A percentile compares a stretch with the other conserved stretches of the same genome.
phyloP scores from a whole-genome alignment of 2,888 invertebrate species.

The Melolontha melolontha region DNA sequence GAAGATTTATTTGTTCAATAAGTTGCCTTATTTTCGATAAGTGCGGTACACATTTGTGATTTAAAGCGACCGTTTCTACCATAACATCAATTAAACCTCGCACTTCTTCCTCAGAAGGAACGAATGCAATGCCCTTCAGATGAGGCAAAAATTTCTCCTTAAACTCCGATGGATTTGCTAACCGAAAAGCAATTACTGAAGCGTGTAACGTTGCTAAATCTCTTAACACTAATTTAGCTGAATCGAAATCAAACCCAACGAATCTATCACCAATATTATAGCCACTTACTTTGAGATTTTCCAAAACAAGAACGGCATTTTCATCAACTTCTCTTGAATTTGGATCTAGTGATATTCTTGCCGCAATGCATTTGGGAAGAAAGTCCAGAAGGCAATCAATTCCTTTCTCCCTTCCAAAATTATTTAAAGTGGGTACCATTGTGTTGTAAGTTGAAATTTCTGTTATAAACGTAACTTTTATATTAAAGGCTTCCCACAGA shows the following conservation, averaged over 20 bases:
- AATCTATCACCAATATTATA: slow-evolving; percentile 65
- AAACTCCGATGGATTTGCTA: too few relatives aligned
- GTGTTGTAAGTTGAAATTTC: slow-evolving; percentile 67
- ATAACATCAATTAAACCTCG: slow-evolving; percentile 7
- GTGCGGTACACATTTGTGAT: slow-evolving; percentile 18
- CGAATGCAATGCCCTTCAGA: not conserved
- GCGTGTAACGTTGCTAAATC: slow-evolving; percentile 69
- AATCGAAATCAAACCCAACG: slow-evolving; percentile 65
- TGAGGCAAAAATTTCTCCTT: too few relatives aligned
- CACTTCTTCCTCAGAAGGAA: not conserved
- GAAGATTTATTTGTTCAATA: too few relatives aligned
- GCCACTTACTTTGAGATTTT: slow-evolving; percentile 66
- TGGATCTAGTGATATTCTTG: slow-evolving; percentile 58
- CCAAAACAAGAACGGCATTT: slow-evolving; percentile 68
- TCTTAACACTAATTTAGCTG: slow-evolving; percentile 63
- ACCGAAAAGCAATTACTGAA: slow-evolving; percentile 67
- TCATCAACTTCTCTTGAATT: slow-evolving; percentile 62
- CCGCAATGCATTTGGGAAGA: slow-evolving; percentile 66
- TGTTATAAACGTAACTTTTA: slow-evolving; percentile 66
- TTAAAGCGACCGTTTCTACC: not conserved
- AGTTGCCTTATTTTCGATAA: slow-evolving; percentile 14
- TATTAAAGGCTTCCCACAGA: slow-evolving; percentile 66
- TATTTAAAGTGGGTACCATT: slow-evolving; percentile 64
- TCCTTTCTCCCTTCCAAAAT: slow-evolving; percentile 62
- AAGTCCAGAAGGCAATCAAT: slow-evolving; percentile 11